Conservation (phyloP, 2,888 invertebrate genomes). For the Palloptera scutellata region DNA sequence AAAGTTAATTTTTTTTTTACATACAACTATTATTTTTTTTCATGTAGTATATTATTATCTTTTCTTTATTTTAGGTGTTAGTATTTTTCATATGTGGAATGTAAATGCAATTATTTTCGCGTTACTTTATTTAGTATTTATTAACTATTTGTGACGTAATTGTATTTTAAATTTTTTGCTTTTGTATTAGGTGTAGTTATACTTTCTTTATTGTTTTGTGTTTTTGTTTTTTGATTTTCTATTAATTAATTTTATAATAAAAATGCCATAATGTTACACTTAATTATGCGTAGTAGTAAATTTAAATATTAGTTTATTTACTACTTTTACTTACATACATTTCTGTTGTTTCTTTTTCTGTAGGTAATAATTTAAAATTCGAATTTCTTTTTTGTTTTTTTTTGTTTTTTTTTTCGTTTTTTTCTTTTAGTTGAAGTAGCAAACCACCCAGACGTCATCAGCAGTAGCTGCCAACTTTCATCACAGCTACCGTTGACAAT, state of each 20-base stretch:
- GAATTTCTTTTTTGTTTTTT: neutral
- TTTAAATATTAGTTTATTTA: neutral
- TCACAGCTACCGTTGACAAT: no score
- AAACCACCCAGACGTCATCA: no score
- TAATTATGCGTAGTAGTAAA: neutral
- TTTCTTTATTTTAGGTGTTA: conserved; percentile 23
- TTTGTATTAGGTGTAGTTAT: neutral
- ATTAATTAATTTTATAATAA: no score
- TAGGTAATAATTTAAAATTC: conserved; percentile 6
- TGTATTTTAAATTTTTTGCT: conserved; percentile 7
- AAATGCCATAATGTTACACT: neutral
- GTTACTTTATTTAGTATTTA: conserved; percentile 32
- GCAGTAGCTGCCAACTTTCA: no score
- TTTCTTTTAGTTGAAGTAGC: neutral
- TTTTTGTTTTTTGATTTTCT: neutral
- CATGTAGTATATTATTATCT: conserved; percentile 33
- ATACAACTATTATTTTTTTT: conserved; percentile 23
- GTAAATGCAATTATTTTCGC: conserved; percentile 41
- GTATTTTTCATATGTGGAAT: conserved; percentile 43
- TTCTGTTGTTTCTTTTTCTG: conserved; percentile 16
- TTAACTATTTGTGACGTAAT: conserved; percentile 6
- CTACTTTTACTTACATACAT: neutral
- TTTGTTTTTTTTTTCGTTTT: neutral
- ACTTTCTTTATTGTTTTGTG: neutral
- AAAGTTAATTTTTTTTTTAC: conserved; percentile 13